Base-by-base conservation (phyloP, 2,113 vertebrate species). In the Camelus dromedarius region DNA sequence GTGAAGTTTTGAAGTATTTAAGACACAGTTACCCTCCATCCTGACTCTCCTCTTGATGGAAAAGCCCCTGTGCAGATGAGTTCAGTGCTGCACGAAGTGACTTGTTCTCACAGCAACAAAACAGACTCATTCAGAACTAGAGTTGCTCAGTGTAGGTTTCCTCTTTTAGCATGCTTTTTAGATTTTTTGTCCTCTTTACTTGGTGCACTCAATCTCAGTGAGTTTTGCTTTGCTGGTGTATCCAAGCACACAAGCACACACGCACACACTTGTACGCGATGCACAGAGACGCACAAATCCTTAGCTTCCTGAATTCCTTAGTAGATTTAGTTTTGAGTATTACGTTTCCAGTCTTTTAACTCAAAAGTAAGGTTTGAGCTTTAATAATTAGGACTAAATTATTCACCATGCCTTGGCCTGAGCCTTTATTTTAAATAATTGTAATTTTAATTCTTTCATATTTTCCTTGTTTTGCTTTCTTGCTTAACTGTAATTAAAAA, bases 281-380 rank as follows among this genome's bases (percentile, higher is more conserved):
- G 38, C 70, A 28, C 6, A 0, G 24, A 22, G 38, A 35, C 22
- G 22, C 48, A 46, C 11, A 96, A 75, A 75, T 83, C 98, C 97
- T 96, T 76, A 90, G 96, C 92, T 77, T 92, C 66, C 72, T 46
- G 54, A 54, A 26, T 83, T 87, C 54, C 83, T 82, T 62, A 67
- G 20, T 77, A 84, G 66, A 6, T 72, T 81, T 89, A 15, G 38
- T 76, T 93, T 60, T 94, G 67, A 75, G n/a, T 90, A 24, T 81
- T 89, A 12, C 16, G 42, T 96, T 4, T 96, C 52, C n/a, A 89
- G 8, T 88, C 80, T 82, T 58, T 86, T 93, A 85, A 87, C 86
- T 93, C 81, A 79, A 38, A 76, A 91, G 87, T 42, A 92, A 92
- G 75, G 87, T 54, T 96, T 96, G 69, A 98, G 62, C 96, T 95